phyloP scores from a whole-genome alignment of 2,113 vertebrate genomes.

The Heliornis fulica region DNA sequence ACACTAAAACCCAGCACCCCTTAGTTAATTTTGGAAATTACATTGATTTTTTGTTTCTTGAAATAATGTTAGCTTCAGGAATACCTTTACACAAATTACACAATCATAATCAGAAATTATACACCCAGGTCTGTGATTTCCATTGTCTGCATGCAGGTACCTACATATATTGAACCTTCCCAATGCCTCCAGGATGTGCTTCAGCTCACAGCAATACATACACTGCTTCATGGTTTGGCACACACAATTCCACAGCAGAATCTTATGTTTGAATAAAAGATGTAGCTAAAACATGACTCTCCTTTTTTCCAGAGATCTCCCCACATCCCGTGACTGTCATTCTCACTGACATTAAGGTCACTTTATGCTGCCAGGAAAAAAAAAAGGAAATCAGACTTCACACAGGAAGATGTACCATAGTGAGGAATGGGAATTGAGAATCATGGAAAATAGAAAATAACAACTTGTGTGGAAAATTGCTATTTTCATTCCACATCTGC shows the following conservation, averaged over 20 bases:
- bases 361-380: background rate
- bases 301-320: background rate
- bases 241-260: background rate
- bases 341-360: background rate
- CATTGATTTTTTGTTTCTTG: background rate
- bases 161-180: background rate
- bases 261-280: background rate
- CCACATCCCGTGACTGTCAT: background rate
- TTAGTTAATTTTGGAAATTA: background rate
- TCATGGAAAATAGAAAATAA: background rate
- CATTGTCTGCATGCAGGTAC: background rate
- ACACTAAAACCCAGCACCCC: background rate
- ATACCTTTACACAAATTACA: background rate
- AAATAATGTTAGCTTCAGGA: background rate
- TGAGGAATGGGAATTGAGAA: background rate
- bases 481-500: background rate
- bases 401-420: rapidly evolving
- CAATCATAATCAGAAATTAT: background rate
- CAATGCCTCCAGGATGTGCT: background rate
- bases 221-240: background rate
- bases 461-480: background rate
- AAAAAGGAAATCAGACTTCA: background rate
- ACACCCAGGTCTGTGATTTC: background rate
- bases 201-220: background rate
- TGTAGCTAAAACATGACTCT: background rate